phyloP scores from a whole-genome alignment of 2,113 vertebrate genomes.

The Martes martes region DNA sequence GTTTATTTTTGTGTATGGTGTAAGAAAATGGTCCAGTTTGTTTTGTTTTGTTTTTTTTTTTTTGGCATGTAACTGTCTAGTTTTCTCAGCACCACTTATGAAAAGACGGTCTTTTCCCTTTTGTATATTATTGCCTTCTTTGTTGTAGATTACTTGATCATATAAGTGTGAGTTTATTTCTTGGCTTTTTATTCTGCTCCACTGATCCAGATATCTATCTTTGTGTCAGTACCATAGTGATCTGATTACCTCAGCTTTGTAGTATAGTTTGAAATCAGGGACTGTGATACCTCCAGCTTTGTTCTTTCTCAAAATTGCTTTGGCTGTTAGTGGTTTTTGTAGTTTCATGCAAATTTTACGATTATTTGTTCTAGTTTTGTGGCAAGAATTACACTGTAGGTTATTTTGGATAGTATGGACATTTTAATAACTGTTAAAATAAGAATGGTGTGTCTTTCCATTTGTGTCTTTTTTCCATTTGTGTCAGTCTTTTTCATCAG shows the following conservation, averaged over 20 bases:
- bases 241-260: background rate
- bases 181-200: background rate
- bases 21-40: background rate
- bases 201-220: background rate
- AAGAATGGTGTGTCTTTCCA: background rate
- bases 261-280: background rate
- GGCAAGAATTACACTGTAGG: background rate
- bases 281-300: background rate
- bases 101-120: background rate
- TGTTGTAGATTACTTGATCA: background rate
- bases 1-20: background rate
- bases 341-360: background rate
- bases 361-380: background rate
- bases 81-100: background rate
- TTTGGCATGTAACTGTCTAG: background rate
- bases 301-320: background rate
- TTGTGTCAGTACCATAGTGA: background rate
- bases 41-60: background rate
- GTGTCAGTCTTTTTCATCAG: background rate
- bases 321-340: background rate
- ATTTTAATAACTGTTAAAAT: background rate
- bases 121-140: background rate
- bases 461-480: background rate
- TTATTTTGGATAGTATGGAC: background rate
- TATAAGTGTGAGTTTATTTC: background rate